A percentile compares a stretch with the other conserved stretches of the same genome.
These are phyloP conservation scores for Noctua janthe DNA, from an alignment of 2,888 invertebrate genomes.

Conservation along the genomic window DNA sequence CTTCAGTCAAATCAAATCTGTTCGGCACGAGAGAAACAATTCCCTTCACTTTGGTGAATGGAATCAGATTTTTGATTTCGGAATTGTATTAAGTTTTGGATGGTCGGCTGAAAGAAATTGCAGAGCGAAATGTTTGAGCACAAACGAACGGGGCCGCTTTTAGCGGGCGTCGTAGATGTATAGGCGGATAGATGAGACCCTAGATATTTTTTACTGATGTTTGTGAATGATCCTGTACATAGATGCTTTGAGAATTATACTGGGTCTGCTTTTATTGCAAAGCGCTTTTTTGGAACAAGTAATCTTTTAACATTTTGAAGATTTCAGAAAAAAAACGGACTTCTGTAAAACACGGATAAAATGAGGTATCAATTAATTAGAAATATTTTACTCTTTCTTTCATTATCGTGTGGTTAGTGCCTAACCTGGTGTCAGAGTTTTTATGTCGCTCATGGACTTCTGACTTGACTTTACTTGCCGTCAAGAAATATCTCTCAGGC, in stretches of 20 bases:
- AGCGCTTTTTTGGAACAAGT: not conserved
- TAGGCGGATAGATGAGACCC: conserved; percentile 34
- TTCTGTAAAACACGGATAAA: not conserved
- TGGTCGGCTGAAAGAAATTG: conserved; percentile 68
- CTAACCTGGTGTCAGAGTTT: too few species aligned
- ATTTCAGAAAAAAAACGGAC: not conserved
- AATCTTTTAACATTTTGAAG: not conserved
- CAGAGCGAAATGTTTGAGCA: conserved; percentile 67
- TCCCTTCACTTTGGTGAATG: conserved; percentile 72
- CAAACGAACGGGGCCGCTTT: conserved; percentile 60
- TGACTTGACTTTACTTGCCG: too few species aligned
- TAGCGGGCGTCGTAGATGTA: conserved; percentile 47
- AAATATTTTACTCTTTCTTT: not conserved
- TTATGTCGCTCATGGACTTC: too few species aligned
- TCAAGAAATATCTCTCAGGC: too few species aligned
- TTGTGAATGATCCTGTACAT: not conserved
- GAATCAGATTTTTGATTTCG: conserved; percentile 78
- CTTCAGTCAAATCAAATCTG: conserved; percentile 76
- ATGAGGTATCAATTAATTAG: not conserved
- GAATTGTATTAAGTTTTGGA: conserved; percentile 78
- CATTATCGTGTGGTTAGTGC: too few species aligned
- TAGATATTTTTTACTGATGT: conserved; percentile 9
- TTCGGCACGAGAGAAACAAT: conserved; percentile 73
- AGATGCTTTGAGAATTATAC: not conserved
- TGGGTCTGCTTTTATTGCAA: not conserved